phyloP scores from a whole-genome alignment of 2,797 vertebrate species.

The Myotis daubentonii region DNA sequence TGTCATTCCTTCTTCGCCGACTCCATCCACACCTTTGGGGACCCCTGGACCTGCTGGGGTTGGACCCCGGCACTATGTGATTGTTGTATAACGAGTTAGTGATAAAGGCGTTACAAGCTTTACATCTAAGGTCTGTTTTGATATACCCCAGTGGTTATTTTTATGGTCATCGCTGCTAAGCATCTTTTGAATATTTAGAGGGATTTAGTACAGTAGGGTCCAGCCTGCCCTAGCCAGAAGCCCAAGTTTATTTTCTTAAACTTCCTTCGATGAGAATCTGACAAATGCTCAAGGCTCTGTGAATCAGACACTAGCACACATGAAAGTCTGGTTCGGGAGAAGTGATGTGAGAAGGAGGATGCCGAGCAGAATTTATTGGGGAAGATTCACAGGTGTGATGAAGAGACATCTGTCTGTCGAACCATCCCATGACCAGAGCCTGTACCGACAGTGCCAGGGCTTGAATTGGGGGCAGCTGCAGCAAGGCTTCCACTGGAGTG shows the following conservation, averaged over 20 bases:
- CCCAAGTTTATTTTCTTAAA: background rate
- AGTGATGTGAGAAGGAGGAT: background rate
- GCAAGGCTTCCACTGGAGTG: background rate
- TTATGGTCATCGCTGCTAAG: background rate
- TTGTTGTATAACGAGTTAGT: background rate
- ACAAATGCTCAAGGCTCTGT: background rate
- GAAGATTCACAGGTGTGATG: background rate
- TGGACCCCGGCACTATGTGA: too few relatives aligned
- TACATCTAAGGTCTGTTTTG: background rate
- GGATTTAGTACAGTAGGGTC: background rate
- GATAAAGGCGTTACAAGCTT: background rate
- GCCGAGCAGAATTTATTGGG: background rate
- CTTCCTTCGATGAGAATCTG: background rate
- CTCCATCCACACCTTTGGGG: too few relatives aligned
- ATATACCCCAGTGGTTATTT: background rate
- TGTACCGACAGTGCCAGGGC: too few relatives aligned
- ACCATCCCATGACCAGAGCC: background rate
- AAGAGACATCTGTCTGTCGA: background rate
- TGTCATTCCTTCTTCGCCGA: too few relatives aligned
- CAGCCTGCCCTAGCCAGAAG: background rate
- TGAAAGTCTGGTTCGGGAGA: background rate
- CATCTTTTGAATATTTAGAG: background rate
- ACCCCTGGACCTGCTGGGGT: too few relatives aligned
- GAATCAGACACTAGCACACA: background rate
- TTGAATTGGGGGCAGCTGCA: background rate